A percentile compares a stretch with the other conserved stretches of the same genome.
Evolutionary conservation across 2,888 invertebrate genomes (phyloP).

Genomic region (Gordius sp.): DNA sequence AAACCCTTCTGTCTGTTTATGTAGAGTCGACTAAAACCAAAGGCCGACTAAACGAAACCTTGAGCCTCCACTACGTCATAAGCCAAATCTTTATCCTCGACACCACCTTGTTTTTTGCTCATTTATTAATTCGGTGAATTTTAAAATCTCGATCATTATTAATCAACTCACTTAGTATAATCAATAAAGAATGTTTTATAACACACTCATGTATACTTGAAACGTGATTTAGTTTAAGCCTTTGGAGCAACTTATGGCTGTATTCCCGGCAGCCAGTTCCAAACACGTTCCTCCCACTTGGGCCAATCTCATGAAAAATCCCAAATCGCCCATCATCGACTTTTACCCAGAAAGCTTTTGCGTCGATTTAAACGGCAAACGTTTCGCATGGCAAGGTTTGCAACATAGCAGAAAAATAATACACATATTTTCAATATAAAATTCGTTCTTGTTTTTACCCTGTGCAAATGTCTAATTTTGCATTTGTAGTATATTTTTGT

Average conservation of each 20-base stretch:
- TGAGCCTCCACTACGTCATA: too few relatives aligned
- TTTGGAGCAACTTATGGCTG: conserved; percentile 92
- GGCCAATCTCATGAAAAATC: conserved; percentile 68
- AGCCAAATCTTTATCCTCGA: too few relatives aligned
- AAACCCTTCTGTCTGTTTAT: too few relatives aligned
- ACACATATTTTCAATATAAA: background rate
- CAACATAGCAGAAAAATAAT: background rate
- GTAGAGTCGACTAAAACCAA: too few relatives aligned
- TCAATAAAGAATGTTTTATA: too few relatives aligned
- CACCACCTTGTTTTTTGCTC: too few relatives aligned
- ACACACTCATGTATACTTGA: too few relatives aligned
- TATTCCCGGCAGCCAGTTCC: conserved; percentile 87
- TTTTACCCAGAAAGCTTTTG: conserved; percentile 86
- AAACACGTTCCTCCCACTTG: conserved; percentile 73
- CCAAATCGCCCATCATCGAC: conserved; percentile 74
- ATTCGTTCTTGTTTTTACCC: background rate
- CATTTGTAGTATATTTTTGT: too few relatives aligned
- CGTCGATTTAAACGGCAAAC: conserved; percentile 92
- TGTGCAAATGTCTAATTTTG: background rate
- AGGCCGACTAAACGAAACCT: too few relatives aligned
- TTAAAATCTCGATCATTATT: too few relatives aligned
- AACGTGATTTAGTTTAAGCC: conserved; percentile 85
- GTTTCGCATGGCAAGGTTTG: conserved; percentile 76
- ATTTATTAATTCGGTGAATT: too few relatives aligned
- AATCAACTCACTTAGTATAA: too few relatives aligned